Conservation (phyloP, 2,797 vertebrate genomes). For the Chelmon rostratus region DNA sequence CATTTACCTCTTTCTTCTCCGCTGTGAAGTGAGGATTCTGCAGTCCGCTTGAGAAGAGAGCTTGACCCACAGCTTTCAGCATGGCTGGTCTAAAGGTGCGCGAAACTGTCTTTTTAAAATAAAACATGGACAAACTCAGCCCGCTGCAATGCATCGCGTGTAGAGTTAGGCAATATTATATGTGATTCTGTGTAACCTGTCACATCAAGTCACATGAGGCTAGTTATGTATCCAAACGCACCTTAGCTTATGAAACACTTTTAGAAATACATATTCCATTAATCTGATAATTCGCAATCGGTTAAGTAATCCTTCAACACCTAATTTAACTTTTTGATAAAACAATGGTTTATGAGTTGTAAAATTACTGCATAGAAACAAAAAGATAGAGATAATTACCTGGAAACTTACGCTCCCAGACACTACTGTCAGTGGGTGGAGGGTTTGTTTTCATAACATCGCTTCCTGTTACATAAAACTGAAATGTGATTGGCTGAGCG, state of each 20-base stretch:
- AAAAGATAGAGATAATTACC: constrained; percentile 20
- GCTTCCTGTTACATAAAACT: constrained; percentile 51
- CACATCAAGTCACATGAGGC: not conserved
- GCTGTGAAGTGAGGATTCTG: constrained; percentile 78
- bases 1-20: constrained; percentile 77
- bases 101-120: not conserved
- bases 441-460: constrained; percentile 35
- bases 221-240: constrained; percentile 2
- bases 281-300: not conserved
- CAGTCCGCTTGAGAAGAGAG: constrained; percentile 78
- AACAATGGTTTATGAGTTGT: not conserved
- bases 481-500: constrained; percentile 57
- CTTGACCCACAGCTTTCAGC: constrained; percentile 80
- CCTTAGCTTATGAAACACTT: not conserved
- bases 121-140: not conserved
- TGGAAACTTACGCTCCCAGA: not conserved
- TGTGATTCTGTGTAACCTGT: not conserved
- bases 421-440: rapidly evolving
- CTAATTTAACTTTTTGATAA: too few species aligned
- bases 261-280: not conserved
- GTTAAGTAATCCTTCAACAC: not conserved
- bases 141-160: not conserved
- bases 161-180: rapidly evolving
- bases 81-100: constrained; percentile 56
- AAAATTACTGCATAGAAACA: rapidly evolving